A percentile compares a stretch with the other conserved stretches of the same genome.
phyloP scores from a whole-genome alignment of 2,797 vertebrate genomes.

The Betta splendens region DNA sequence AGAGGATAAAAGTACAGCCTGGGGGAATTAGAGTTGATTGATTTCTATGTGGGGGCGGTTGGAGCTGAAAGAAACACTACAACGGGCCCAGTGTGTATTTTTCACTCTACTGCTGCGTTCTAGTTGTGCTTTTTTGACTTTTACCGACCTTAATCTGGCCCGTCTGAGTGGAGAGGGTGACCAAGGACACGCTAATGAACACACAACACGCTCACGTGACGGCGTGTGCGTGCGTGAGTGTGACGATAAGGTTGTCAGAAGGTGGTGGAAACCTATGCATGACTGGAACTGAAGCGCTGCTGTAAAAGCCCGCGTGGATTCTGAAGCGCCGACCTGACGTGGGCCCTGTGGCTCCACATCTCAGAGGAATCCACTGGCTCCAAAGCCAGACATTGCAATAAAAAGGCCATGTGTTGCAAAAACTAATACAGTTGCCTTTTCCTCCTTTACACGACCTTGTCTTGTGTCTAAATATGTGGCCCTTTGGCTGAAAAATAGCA shows the following conservation, averaged over 20 bases:
- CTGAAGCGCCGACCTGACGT: too few species aligned
- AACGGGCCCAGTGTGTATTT: conserved; percentile 5
- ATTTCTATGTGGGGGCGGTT: conserved; percentile 28
- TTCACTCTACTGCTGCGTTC: not conserved
- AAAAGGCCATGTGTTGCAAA: too few species aligned
- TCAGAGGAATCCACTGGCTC: too few species aligned
- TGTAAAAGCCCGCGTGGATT: too few species aligned
- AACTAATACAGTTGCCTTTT: not conserved
- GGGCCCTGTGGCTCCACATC: too few species aligned
- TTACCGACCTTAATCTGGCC: conserved; percentile 12
- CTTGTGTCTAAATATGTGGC: not conserved
- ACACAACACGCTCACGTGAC: not conserved
- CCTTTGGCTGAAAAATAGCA: not conserved
- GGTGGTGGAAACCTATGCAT: not conserved
- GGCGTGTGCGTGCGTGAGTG: too few species aligned
- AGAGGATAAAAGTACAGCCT: conserved; percentile 35
- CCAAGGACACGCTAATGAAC: not conserved
- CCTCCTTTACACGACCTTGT: not conserved
- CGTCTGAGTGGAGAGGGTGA: not conserved
- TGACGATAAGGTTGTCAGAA: conserved; percentile 9
- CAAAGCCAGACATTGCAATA: too few species aligned
- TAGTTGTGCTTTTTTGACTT: conserved; percentile 19
- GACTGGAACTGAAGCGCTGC: too few species aligned
- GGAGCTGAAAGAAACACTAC: conserved; percentile 25
- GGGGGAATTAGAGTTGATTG: conserved; percentile 14